These are phyloP conservation scores for Dicrurus megarhynchus DNA, from an alignment of 2,113 vertebrate genomes.

Conservation along the genomic window DNA sequence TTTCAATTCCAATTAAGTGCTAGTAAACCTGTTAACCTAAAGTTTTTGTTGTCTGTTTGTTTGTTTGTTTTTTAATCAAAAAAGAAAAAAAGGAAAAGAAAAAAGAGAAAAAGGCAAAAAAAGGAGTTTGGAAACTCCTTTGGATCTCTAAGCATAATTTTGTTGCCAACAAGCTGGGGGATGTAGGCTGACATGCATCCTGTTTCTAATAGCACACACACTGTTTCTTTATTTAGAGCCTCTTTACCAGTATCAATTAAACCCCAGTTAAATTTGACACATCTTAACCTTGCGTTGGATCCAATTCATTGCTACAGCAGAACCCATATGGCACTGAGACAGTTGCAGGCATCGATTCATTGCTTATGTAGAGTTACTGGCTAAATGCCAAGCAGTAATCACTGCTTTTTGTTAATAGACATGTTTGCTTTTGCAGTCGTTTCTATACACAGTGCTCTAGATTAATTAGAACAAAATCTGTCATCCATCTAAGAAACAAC, in stretches of 20 bases:
- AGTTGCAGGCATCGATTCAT: slow-evolving; percentile 83
- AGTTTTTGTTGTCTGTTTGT: not conserved
- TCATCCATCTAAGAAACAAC: slow-evolving; percentile 75
- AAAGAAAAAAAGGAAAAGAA: not conserved
- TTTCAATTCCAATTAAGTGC: slow-evolving; percentile 1
- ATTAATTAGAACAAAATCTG: slow-evolving; percentile 84
- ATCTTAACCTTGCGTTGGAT: slow-evolving; percentile 87
- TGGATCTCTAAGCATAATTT: slow-evolving; percentile 56
- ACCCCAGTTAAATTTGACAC: slow-evolving; percentile 89
- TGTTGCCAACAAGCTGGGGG: slow-evolving; percentile 66
- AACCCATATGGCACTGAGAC: slow-evolving; percentile 87
- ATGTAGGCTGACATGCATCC: slow-evolving; percentile 65
- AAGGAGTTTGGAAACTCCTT: slow-evolving; percentile 70
- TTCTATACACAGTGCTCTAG: slow-evolving; percentile 79
- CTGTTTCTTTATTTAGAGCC: slow-evolving; percentile 83
- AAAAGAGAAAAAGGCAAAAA: not conserved
- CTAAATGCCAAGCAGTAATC: slow-evolving; percentile 78
- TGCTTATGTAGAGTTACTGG: slow-evolving; percentile 81
- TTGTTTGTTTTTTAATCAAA: not conserved
- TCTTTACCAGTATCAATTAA: slow-evolving; percentile 89
- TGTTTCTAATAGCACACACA: slow-evolving; percentile 72
- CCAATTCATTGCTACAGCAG: slow-evolving; percentile 83
- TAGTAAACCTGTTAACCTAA: slow-evolving; percentile 35
- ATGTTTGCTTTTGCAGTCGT: slow-evolving; percentile 87
- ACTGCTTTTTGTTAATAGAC: slow-evolving; percentile 87